Percentiles rank a stretch among this genome's conserved stretches.
Evolutionary conservation across 1,140 invertebrate genomes (phyloP).

Genomic region (Trissolcus basalis): DNA sequence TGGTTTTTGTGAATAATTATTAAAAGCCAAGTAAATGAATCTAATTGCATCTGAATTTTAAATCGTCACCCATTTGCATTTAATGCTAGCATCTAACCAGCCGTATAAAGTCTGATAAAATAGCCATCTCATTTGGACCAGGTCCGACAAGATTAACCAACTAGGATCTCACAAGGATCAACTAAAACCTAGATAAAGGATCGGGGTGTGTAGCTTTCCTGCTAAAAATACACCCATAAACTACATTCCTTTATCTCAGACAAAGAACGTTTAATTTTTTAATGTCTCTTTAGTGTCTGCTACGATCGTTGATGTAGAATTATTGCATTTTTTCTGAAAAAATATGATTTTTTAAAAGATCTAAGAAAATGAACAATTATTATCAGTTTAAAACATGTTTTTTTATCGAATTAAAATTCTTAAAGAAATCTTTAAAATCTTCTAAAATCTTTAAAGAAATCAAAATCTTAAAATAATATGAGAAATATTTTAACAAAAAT

Average conservation of each 20-base stretch:
- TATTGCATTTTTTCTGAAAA: slow-evolving; percentile 1
- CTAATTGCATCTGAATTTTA: slow-evolving; percentile 74
- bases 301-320: slow-evolving; percentile 16
- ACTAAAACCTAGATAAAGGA: slow-evolving; percentile 43
- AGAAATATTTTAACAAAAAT: not conserved
- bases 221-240: slow-evolving; percentile 38
- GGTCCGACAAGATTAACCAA: slow-evolving; percentile 54
- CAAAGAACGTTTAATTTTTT: slow-evolving; percentile 24
- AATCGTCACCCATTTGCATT: slow-evolving; percentile 69
- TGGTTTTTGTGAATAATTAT: slow-evolving; percentile 66
- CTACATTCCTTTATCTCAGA: slow-evolving; percentile 29
- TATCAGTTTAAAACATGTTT: no score
- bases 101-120: slow-evolving; percentile 64
- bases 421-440: no score
- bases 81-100: slow-evolving; percentile 68
- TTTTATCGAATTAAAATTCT: no score
- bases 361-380: not conserved
- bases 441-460: no score
- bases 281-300: slow-evolving; percentile 17
- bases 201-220: slow-evolving; percentile 17
- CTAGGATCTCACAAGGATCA: slow-evolving; percentile 49
- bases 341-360: not conserved
- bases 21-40: slow-evolving; percentile 69
- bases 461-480: not conserved
- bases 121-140: slow-evolving; percentile 43